Percentiles rank a stretch among this genome's conserved stretches.
phyloP scores from a whole-genome alignment of 2,113 vertebrate species.

The Bothrops jararaca region DNA sequence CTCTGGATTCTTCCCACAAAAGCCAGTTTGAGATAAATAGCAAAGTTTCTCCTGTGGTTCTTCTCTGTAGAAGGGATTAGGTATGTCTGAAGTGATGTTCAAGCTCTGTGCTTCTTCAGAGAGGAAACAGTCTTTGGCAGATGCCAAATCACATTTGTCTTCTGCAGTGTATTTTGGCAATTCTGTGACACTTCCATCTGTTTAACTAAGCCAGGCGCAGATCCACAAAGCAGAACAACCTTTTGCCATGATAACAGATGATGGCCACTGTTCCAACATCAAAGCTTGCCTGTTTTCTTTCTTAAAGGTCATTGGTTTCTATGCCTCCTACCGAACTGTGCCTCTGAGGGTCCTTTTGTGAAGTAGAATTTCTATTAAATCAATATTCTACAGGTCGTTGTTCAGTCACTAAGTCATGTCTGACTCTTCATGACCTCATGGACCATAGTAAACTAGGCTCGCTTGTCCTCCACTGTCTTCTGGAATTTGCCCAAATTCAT shows the following conservation, averaged over 20 bases:
- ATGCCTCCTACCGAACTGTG: background rate
- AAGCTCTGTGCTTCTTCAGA: slow-evolving; percentile 26
- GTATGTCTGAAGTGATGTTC: slow-evolving; percentile 7
- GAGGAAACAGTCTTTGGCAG: background rate
- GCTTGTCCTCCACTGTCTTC: background rate
- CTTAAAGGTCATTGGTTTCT: background rate
- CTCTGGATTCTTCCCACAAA: background rate
- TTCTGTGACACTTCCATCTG: slow-evolving; percentile 25
- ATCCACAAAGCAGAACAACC: background rate
- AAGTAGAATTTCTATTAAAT: background rate
- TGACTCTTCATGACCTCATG: background rate
- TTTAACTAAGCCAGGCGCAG: slow-evolving; percentile 38
- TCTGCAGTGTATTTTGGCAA: slow-evolving; percentile 20
- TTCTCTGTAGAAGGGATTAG: slow-evolving; percentile 39
- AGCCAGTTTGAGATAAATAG: slow-evolving; percentile 46
- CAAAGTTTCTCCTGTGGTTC: slow-evolving; percentile 47
- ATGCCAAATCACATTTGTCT: slow-evolving; percentile 5
- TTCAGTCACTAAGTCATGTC: background rate
- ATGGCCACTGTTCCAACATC: background rate
- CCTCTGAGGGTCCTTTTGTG: background rate
- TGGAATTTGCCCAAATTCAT: background rate
- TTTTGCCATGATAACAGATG: background rate
- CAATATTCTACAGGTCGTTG: background rate
- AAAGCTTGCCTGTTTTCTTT: background rate
- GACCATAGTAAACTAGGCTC: background rate